Conservation (phyloP, 2,113 vertebrate genomes). For the Pholis gunnellus region DNA sequence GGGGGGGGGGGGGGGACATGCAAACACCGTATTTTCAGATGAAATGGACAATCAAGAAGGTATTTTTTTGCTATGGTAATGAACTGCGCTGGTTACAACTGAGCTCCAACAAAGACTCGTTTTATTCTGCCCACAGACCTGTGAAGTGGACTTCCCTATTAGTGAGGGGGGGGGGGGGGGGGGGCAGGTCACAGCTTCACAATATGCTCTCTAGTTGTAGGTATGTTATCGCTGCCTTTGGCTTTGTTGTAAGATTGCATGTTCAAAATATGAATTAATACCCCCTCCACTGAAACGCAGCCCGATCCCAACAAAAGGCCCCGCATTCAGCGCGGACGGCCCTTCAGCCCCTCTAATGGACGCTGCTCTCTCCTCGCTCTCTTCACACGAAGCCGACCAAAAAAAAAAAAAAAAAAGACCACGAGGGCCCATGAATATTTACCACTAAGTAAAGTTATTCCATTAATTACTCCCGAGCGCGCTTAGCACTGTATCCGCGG, state of each 20-base stretch:
- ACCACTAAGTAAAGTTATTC: slow-evolving; percentile 84
- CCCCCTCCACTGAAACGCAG: slow-evolving; percentile 80
- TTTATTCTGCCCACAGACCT: slow-evolving; percentile 67
- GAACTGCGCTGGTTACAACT: slow-evolving; percentile 48
- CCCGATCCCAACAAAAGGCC: slow-evolving; percentile 83
- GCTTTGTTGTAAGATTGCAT: slow-evolving; percentile 78
- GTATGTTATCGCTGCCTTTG: slow-evolving; percentile 74
- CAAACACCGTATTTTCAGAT: slow-evolving; percentile 61
- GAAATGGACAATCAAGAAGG: slow-evolving; percentile 61
- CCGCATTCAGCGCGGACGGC: slow-evolving; percentile 77
- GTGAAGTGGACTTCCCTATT: slow-evolving; percentile 75
- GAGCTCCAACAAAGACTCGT: slow-evolving; percentile 70
- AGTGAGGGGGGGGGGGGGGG: slow-evolving; percentile 8
- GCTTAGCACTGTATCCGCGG: slow-evolving; percentile 80
- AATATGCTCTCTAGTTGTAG: slow-evolving; percentile 69
- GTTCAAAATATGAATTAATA: slow-evolving; percentile 81
- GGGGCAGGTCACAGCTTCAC: slow-evolving; percentile 64
- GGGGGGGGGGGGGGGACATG: not conserved
- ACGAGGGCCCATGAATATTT: slow-evolving; percentile 86
- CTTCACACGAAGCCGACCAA: slow-evolving; percentile 75
- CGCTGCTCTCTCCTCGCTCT: slow-evolving; percentile 76
- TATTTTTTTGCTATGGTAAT: slow-evolving; percentile 70
- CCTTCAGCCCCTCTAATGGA: slow-evolving; percentile 87
- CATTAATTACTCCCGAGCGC: slow-evolving; percentile 84
- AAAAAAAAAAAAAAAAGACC: slow-evolving; percentile 12